These are phyloP conservation scores for Bujurquina vittata DNA, from an alignment of 2,113 vertebrate genomes.

Conservation along the genomic window DNA sequence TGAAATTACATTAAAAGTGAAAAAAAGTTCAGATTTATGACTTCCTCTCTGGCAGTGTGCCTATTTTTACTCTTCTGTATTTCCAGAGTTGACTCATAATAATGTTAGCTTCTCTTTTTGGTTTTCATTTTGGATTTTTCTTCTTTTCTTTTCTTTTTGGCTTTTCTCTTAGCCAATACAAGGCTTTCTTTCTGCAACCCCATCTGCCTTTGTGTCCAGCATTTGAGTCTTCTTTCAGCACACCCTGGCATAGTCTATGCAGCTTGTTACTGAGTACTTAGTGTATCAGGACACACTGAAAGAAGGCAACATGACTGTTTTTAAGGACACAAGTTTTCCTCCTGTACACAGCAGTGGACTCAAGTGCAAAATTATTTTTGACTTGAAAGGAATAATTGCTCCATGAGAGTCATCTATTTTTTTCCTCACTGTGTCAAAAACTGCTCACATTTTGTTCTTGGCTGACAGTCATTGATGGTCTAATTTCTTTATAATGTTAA, in stretches of 20 bases:
- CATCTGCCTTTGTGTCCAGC: background rate
- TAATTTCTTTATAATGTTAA: background rate
- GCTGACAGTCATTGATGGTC: background rate
- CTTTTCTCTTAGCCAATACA: background rate
- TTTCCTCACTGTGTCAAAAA: background rate
- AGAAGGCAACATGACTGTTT: too few relatives aligned
- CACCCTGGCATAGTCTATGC: background rate
- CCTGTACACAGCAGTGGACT: background rate
- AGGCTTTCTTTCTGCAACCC: rapidly evolving
- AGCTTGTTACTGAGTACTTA: too few relatives aligned
- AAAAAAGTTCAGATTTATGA: too few relatives aligned
- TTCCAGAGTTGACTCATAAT: too few relatives aligned
- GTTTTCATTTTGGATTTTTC: too few relatives aligned
- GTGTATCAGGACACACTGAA: too few relatives aligned
- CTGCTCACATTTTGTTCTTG: background rate
- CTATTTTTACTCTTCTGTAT: too few relatives aligned
- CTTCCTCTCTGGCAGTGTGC: too few relatives aligned
- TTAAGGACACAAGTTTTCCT: too few relatives aligned
- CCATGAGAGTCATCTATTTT: background rate
- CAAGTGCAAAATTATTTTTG: background rate
- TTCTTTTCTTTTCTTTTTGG: too few relatives aligned
- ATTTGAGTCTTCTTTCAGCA: background rate
- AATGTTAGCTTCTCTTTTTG: too few relatives aligned
- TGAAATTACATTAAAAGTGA: too few relatives aligned
- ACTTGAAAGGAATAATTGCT: background rate